Evolutionary conservation across 2,113 vertebrate species (phyloP).

Genomic region (Corythoichthys intestinalis): DNA sequence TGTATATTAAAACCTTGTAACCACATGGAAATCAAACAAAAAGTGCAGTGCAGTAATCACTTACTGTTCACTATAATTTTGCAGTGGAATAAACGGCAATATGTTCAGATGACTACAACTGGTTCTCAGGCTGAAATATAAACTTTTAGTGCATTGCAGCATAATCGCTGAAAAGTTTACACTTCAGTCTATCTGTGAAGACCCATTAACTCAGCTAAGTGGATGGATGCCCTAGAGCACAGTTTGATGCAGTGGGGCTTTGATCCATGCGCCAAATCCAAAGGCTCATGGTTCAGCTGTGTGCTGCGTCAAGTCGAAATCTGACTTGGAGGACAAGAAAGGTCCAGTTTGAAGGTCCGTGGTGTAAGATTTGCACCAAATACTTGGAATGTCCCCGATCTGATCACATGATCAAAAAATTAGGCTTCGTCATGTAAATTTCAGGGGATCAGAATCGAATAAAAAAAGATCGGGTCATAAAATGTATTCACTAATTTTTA

Average conservation of each 20-base stretch:
- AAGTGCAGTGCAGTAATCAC: slow-evolving; percentile 7
- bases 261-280: slow-evolving; percentile 34
- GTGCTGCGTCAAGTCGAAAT: slow-evolving; percentile 26
- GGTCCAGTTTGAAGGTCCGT: slow-evolving; percentile 7
- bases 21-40: slow-evolving; percentile 6
- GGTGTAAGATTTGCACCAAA: too few relatives aligned
- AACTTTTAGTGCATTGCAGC: slow-evolving; percentile 31
- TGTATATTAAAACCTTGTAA: neutral
- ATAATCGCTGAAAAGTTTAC: slow-evolving; percentile 39
- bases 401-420: too few relatives aligned
- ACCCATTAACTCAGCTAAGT: slow-evolving; percentile 50
- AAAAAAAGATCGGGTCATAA: too few relatives aligned
- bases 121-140: slow-evolving; percentile 37
- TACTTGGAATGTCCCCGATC: too few relatives aligned
- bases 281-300: slow-evolving; percentile 18
- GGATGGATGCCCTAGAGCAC: slow-evolving; percentile 28
- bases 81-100: neutral
- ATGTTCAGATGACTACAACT: slow-evolving; percentile 50
- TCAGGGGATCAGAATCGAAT: too few relatives aligned
- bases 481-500: too few relatives aligned
- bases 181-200: slow-evolving; percentile 44
- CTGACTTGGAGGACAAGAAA: slow-evolving; percentile 16
- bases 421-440: too few relatives aligned
- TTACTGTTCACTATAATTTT: neutral
- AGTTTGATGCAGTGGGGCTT: slow-evolving; percentile 39